Evolutionary conservation across 1,140 invertebrate genomes (phyloP), one percentile per base, ranked within the genome.

Genomic region (Nebria ingens): DNA sequence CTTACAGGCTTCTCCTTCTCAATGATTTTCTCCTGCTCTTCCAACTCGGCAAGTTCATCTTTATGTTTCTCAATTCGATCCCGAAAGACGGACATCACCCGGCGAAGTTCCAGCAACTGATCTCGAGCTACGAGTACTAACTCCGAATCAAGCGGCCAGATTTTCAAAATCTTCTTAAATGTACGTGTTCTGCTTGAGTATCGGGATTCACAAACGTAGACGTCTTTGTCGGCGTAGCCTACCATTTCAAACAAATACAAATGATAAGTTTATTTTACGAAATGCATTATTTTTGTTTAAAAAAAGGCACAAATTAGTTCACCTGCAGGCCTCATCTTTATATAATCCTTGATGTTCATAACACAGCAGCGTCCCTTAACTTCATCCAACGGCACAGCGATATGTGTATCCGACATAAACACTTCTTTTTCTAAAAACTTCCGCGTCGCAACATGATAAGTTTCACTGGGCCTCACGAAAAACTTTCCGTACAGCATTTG

Each of bases 401-500:
- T 80, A 64, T 89, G 84, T 57, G 86, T 81, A 61, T 96, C 92
- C 58, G 91, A 97, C 72, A 96, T 93, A 68, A 99, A 98, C 12
- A 98, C 86, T 72, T 98, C 95, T 71, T 96, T 89, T 64, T 96
- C 89, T 0, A 97, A 76, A 71, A 99, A 99, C 73, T 94, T 96
- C 61, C 95, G 79, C 1, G 91, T 94, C 3, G 93, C 86, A 2
- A 96, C 79, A 73, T 98, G 96, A 74, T 89, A 98, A 0, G 97
- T 99, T 73, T 99, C 95, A 65, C 65, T 66, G 50, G 68, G 81
- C 67, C 89, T 73, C 64, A 85, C 88, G 68, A 88, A 92, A 66
- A 87, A 86, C 65, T 89, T 91, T 13, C 91, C 94, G 65, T 93
- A 89, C 42, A 98, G 77, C 81, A 93, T 92, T 61, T 91, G 86